Conservation (phyloP, 2,888 invertebrate genomes). For the Anoplius nigerrimus region DNA sequence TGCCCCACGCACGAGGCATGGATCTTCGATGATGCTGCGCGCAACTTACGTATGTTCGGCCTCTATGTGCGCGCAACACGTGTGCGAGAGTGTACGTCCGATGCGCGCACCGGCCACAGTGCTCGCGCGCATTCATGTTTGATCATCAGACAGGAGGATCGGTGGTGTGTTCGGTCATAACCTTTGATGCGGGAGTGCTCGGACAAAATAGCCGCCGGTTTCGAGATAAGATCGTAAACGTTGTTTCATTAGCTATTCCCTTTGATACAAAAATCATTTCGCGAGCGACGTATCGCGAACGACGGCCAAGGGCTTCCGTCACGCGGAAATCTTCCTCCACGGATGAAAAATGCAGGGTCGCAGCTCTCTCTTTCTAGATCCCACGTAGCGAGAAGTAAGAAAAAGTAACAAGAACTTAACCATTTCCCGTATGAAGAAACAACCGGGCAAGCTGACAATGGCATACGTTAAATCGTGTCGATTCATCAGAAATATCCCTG, state of each 20-base stretch:
- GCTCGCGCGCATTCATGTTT: constrained; percentile 39
- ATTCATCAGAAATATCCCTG: no score
- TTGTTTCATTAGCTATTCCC: constrained; percentile 61
- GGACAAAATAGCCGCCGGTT: constrained; percentile 61
- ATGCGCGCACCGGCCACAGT: constrained; percentile 19
- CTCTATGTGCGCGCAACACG: constrained; percentile 14
- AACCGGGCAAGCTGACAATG: no score
- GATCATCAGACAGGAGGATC: constrained; percentile 54
- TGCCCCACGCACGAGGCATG: constrained; percentile 68
- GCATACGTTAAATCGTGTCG: no score
- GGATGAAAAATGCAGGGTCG: constrained; percentile 43
- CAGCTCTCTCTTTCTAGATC: neutral
- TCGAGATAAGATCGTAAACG: constrained; percentile 64
- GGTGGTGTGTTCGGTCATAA: constrained; percentile 53
- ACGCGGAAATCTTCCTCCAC: constrained; percentile 27
- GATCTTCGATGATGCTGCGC: constrained; percentile 48
- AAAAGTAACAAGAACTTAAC: no score
- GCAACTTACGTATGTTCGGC: neutral
- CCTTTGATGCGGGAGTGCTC: constrained; percentile 59
- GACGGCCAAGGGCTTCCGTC: constrained; percentile 32
- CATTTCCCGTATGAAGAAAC: no score
- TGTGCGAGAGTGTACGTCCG: constrained; percentile 8
- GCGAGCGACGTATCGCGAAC: constrained; percentile 40
- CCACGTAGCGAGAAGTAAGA: no score
- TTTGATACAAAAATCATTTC: constrained; percentile 57